These are phyloP conservation scores for Corella eumyota DNA, from an alignment of 23 tunicate genomes.

Conservation along the genomic window DNA sequence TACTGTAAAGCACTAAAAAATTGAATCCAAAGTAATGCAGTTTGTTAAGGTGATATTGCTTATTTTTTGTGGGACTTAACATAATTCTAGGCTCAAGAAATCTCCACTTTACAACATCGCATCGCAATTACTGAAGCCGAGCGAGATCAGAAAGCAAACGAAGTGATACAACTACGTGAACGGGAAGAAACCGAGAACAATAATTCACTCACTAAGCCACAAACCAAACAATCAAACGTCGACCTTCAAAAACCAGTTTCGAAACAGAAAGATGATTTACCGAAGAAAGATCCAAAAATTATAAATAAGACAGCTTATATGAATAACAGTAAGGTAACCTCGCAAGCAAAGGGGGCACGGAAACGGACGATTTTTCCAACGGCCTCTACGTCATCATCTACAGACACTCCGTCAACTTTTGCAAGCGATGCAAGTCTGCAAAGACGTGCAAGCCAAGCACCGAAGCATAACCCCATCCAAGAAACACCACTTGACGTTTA, in stretches of 20 bases:
- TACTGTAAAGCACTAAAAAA: background rate
- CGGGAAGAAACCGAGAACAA: constrained; percentile 5
- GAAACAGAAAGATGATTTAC: background rate
- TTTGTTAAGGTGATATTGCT: background rate
- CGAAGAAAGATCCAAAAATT: background rate
- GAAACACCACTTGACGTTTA: constrained; percentile 25
- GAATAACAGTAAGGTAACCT: constrained; percentile 5
- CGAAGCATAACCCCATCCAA: constrained; percentile 12
- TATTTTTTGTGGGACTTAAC: background rate
- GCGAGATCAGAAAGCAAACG: constrained; percentile 55
- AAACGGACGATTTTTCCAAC: constrained; percentile 23
- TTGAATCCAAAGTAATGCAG: background rate
- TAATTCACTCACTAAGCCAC: background rate
- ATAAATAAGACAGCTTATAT: background rate
- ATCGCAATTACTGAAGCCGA: constrained; percentile 55
- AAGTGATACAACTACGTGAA: constrained; percentile 52
- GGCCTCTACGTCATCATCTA: background rate
- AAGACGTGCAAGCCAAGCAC: background rate
- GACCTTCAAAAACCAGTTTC: background rate
- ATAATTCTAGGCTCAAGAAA: constrained; percentile 59
- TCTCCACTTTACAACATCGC: constrained; percentile 34
- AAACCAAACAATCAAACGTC: background rate
- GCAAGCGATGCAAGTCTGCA: constrained; percentile 9
- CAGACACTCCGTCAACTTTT: background rate
- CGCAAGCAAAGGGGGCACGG: constrained; percentile 12